phyloP scores from a whole-genome alignment of 2,888 invertebrate genomes.

The Caradrina clavipalpis region DNA sequence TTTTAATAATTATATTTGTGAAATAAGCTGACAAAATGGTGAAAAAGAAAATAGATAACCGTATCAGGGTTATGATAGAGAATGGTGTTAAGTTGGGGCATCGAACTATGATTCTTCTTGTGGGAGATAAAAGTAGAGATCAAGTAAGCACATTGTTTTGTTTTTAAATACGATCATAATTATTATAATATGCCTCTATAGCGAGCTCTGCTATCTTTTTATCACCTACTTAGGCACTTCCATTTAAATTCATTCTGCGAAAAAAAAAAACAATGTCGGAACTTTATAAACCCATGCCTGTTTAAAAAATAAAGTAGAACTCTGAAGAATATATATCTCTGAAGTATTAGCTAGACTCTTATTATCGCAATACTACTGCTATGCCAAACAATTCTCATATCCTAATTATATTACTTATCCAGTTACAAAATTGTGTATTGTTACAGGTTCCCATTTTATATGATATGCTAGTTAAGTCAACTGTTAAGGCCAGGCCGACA shows the following conservation, averaged over 20 bases:
- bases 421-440: background rate
- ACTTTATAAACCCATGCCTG: no score
- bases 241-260: no score
- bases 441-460: conserved; percentile 98
- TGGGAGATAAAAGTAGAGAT: conserved; percentile 98
- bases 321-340: no score
- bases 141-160: conserved; percentile 92
- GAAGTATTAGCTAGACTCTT: no score
- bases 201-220: no score
- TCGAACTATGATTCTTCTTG: conserved; percentile 97
- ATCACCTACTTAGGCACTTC: no score
- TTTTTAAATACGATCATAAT: background rate
- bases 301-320: no score
- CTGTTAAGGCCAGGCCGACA: conserved; percentile 97
- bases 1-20: conserved; percentile 26
- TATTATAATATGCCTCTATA: no score
- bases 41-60: conserved; percentile 98
- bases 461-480: conserved; percentile 99
- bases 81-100: conserved; percentile 98
- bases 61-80: conserved; percentile 98
- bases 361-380: no score
- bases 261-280: no score
- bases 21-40: conserved; percentile 92
- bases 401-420: background rate
- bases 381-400: background rate